A percentile compares a stretch with the other conserved stretches of the same genome.
These are phyloP conservation scores for Seriola quinqueradiata DNA, from an alignment of 2,113 vertebrate species.

Conservation along the genomic window DNA sequence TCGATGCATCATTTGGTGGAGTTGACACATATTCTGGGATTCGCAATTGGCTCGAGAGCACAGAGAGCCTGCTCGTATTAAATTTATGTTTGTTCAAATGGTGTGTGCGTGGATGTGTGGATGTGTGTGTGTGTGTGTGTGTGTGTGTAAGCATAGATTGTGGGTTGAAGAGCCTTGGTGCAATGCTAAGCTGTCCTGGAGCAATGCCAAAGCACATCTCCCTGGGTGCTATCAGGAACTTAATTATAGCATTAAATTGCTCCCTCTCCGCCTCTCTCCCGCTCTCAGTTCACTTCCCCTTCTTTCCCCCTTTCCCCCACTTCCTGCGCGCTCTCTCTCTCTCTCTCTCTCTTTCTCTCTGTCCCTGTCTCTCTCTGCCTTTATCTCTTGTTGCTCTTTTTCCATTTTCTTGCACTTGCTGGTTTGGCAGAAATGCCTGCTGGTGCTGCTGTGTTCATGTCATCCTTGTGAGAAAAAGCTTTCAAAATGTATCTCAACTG, in stretches of 20 bases:
- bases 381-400: slow-evolving; percentile 32
- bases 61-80: slow-evolving; percentile 47
- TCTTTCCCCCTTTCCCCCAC: slow-evolving; percentile 21
- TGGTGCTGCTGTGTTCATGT: slow-evolving; percentile 37
- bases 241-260: slow-evolving; percentile 82
- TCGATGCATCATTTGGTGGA: slow-evolving; percentile 65
- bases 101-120: slow-evolving; percentile 23
- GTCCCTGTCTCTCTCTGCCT: background rate
- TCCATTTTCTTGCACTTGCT: slow-evolving; percentile 37
- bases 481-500: slow-evolving; percentile 13
- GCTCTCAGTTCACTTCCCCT: slow-evolving; percentile 48
- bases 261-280: slow-evolving; percentile 64
- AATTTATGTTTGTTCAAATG: slow-evolving; percentile 63
- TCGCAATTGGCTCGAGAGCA: slow-evolving; percentile 52
- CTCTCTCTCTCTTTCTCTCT: slow-evolving; percentile 1
- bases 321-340: background rate
- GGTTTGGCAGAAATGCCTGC: slow-evolving; percentile 47
- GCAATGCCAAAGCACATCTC: slow-evolving; percentile 79
- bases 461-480: slow-evolving; percentile 10
- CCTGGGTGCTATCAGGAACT: slow-evolving; percentile 80
- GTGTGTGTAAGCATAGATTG: slow-evolving; percentile 30
- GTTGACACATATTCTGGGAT: slow-evolving; percentile 67
- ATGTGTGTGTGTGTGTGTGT: slow-evolving; percentile 21
- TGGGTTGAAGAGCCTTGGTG: slow-evolving; percentile 67
- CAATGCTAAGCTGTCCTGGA: slow-evolving; percentile 78